These are phyloP conservation scores for Cyclina sinensis DNA, from an alignment of 1,140 invertebrate species.

Conservation along the genomic window DNA sequence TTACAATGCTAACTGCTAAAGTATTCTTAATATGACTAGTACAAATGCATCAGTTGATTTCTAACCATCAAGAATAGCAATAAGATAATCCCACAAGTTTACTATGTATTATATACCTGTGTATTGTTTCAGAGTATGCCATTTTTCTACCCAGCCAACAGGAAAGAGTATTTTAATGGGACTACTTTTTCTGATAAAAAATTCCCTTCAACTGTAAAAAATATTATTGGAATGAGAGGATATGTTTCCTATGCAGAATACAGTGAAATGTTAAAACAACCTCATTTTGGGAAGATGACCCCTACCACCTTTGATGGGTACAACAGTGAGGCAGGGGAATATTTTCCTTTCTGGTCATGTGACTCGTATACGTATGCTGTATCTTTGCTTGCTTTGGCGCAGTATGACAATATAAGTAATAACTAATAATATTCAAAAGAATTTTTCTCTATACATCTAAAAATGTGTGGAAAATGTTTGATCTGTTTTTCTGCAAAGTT, in stretches of 20 bases:
- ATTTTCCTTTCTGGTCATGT: slow-evolving; percentile 81
- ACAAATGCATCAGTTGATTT: neutral
- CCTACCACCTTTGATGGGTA: slow-evolving; percentile 79
- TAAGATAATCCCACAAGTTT: neutral
- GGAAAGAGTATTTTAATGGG: slow-evolving; percentile 76
- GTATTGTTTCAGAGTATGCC: slow-evolving; percentile 70
- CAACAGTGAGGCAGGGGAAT: slow-evolving; percentile 67
- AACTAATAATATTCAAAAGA: neutral
- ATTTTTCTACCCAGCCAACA: slow-evolving; percentile 76
- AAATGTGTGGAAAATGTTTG: too few species aligned
- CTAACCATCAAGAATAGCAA: neutral
- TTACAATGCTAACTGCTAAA: too few species aligned
- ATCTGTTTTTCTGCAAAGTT: too few species aligned
- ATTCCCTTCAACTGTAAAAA: slow-evolving; percentile 33
- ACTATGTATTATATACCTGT: neutral
- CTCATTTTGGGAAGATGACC: slow-evolving; percentile 78
- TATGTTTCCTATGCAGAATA: slow-evolving; percentile 69
- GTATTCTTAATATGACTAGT: too few species aligned
- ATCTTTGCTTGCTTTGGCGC: slow-evolving; percentile 75
- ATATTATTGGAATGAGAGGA: slow-evolving; percentile 74
- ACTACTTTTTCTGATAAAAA: slow-evolving; percentile 62
- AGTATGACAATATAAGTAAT: slow-evolving; percentile 74
- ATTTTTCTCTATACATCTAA: too few species aligned
- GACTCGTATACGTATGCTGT: slow-evolving; percentile 79
- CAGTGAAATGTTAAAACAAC: slow-evolving; percentile 70